Evolutionary conservation across 2,888 invertebrate species (phyloP), one percentile per base, ranked within the genome.

Genomic region (Clusia tigrina): DNA sequence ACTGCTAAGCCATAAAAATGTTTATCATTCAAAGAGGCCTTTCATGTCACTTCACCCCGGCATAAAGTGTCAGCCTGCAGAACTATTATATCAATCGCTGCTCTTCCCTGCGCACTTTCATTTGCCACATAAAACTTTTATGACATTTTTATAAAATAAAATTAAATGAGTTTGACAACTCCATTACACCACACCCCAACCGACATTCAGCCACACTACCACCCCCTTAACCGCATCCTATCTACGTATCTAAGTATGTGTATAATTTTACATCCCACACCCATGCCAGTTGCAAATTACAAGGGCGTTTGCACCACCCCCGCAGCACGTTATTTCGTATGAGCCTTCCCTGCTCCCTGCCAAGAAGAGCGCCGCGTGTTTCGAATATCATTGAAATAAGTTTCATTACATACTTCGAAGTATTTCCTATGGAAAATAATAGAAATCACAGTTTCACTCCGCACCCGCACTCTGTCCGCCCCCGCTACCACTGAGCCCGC

Each of bases 161-260:
- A 48, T 9, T 22, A 48, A 48, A 48, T 48, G 22, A 20, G 20
- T 48, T 48, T 18, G 48, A 48, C 48, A 48, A 48, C 48, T 48
- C 22, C 20, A 48, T 48, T 48, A 48, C 42, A 12, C 32, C 32
- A 32, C 32, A 32, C 32, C 32, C 6, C 32, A 32, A 6, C 32
- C 6, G 6, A 32, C 32, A 6, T 9, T 32, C 6, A 6, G 6
- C 6, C 12, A 32, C 32, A 6, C 42, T 42, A 10, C 42, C n/a
- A 3, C 42, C n/a, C 12, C n/a, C n/a, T 42, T 42, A 42, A 42
- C 9, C n/a, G n/a, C 42, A 42, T 3, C 42, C 42, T n/a, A 10
- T 17, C 3, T 17, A 32, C 32, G 32, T 12, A n/a, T n/a, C n/a
- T n/a, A n/a, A n/a, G n/a, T n/a, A n/a, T n/a, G n/a, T n/a, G n/a